Conservation (phyloP, 2,797 vertebrate species). For the Lacerta bilineata region DNA sequence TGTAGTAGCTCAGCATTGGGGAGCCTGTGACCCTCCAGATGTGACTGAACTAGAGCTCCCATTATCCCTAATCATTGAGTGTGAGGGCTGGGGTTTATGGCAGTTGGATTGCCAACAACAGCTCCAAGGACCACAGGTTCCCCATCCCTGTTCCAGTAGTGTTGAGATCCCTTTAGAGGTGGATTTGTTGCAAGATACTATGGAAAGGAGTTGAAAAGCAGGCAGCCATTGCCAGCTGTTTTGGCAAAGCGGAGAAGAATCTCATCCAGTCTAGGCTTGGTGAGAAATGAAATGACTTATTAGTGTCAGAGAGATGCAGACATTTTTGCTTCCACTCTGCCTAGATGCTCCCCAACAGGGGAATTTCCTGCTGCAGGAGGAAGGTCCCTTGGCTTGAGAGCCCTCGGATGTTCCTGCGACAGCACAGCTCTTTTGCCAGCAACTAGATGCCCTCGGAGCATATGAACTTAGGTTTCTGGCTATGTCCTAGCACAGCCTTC, state of each 20-base stretch:
- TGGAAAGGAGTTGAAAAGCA: not conserved
- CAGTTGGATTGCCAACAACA: too few relatives aligned
- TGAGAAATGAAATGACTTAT: not conserved
- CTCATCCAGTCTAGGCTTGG: too few relatives aligned
- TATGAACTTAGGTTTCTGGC: not conserved
- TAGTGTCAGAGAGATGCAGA: not conserved
- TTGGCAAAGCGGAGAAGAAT: too few relatives aligned
- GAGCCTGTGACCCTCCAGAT: not conserved
- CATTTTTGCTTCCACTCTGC: not conserved
- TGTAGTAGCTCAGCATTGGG: not conserved
- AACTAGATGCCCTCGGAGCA: not conserved
- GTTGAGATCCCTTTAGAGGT: not conserved
- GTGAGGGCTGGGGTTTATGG: not conserved
- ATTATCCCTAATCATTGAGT: not conserved
- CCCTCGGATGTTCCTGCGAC: not conserved
- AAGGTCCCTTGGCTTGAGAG: not conserved
- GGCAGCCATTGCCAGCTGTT: not conserved
- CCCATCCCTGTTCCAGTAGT: not conserved
- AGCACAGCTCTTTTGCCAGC: not conserved
- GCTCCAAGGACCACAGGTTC: too few relatives aligned
- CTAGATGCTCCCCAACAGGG: not conserved
- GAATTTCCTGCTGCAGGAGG: not conserved
- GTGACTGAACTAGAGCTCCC: not conserved
- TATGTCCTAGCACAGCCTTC: not conserved
- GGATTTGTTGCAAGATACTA: not conserved